These are phyloP conservation scores for Chrysina gloriosa DNA, from an alignment of 2,888 invertebrate species.

Conservation along the genomic window DNA sequence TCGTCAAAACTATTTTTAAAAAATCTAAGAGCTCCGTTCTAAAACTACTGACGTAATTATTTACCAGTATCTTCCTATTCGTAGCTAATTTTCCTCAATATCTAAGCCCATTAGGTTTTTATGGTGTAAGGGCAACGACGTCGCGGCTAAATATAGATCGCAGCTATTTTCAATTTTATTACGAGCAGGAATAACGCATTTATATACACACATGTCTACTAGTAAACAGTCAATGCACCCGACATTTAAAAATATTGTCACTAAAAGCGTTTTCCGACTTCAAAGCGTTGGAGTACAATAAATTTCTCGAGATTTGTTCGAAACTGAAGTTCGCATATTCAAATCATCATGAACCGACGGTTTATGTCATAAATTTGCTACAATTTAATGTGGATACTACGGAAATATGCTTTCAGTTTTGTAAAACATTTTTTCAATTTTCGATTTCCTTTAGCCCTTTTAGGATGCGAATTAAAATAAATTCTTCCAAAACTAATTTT, in stretches of 20 bases:
- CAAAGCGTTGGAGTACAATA: neutral
- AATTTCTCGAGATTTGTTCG: neutral
- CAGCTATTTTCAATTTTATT: constrained; percentile 37
- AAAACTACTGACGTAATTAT: neutral
- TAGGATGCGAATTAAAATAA: too few species aligned
- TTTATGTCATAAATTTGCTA: too few species aligned
- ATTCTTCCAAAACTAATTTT: too few species aligned
- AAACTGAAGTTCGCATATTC: too few species aligned
- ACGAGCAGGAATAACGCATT: constrained; percentile 33
- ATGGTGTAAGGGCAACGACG: constrained; percentile 34
- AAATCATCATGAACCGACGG: neutral
- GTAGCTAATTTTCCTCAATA: constrained; percentile 20
- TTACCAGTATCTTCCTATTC: constrained; percentile 12
- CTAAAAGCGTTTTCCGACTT: neutral
- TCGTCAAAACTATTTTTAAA: too few species aligned
- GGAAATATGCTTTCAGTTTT: too few species aligned
- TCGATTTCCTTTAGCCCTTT: too few species aligned
- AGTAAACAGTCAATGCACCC: constrained; percentile 32
- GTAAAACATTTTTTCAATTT: too few species aligned
- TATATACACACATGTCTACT: constrained; percentile 19
- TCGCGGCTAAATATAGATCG: constrained; percentile 16
- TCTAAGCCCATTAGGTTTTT: constrained; percentile 22
- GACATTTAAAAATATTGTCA: constrained; percentile 15
- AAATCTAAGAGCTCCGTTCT: too few species aligned
- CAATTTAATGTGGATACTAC: too few species aligned